A percentile compares a stretch with the other conserved stretches of the same genome.
Evolutionary conservation across 2,888 invertebrate genomes (phyloP).

Genomic region (Chromoteleia sp.): DNA sequence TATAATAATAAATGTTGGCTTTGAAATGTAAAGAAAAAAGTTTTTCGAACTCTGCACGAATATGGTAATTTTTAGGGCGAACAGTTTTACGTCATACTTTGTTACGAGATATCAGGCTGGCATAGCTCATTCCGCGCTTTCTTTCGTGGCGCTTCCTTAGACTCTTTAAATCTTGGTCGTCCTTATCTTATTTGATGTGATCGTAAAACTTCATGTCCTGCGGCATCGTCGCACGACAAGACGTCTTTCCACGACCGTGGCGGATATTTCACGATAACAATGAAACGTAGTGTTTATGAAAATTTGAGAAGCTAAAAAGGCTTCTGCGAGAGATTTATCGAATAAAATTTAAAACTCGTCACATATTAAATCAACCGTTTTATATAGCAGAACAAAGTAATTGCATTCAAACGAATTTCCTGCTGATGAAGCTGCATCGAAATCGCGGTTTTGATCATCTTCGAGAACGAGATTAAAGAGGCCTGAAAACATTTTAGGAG

Average conservation of each 20-base stretch:
- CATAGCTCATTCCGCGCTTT: conserved; percentile 19
- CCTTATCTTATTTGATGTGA: conserved; percentile 51
- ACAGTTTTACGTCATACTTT: conserved; percentile 43
- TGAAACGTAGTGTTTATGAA: conserved; percentile 37
- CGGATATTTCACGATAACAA: conserved; percentile 31
- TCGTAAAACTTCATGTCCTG: conserved; percentile 45
- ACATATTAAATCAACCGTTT: conserved; percentile 10
- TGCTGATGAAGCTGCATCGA: background rate
- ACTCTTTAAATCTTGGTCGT: conserved; percentile 39
- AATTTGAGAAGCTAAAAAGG: conserved; percentile 29
- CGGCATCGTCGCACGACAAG: conserved; percentile 6
- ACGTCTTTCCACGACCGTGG: background rate
- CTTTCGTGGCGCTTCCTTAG: conserved; percentile 9
- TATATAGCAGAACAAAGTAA: no score
- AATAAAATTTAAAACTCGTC: conserved; percentile 8
- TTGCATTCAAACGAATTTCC: background rate
- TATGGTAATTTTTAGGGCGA: conserved; percentile 35
- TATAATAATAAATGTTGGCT: conserved; percentile 26
- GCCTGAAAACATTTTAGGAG: conserved; percentile 2
- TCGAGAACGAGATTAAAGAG: background rate
- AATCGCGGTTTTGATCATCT: background rate
- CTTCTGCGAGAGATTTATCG: background rate
- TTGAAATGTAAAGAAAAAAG: conserved; percentile 41
- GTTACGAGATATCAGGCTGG: conserved; percentile 29
- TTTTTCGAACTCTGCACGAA: conserved; percentile 31